Base-by-base conservation (phyloP, 2,888 invertebrate species). In the Drosophila ochracea region DNA sequence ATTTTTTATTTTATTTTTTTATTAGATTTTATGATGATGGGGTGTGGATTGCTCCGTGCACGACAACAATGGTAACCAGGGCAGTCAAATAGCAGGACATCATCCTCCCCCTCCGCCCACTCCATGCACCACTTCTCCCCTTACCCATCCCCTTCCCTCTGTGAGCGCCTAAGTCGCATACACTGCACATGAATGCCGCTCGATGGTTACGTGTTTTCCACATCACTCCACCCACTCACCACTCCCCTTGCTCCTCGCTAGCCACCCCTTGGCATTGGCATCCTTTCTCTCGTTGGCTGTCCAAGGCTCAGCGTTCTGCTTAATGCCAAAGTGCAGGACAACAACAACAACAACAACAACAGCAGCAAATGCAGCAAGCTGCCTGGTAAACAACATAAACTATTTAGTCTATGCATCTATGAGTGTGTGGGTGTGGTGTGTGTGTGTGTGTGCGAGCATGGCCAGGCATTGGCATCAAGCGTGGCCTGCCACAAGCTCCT, bases 371-470 rank as follows among this genome's bases (percentile, higher is more conserved):
- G 62, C 59, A 71, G 69, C 68, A 70, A 78, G 82, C 57, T 78
- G 79, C 37, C 69, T 79, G 80, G 90, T 83, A 90, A 85, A 85
- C 88, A 85, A 88, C 90, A 90, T 85, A 90, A 90, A 85, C 86
- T 90, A 85, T 90, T 84, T 88, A 88, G 78, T 85, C 75, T 85
- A 85, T 85, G 90, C 68, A 58, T 53, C 21, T 35, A 25, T 31
- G 53, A n/a, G 16, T 53, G 47, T 37, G 39, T 33, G 25, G 16
- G 49, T 49, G 47, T 66, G 39, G 19, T 39, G n/a, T 25, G 16
- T 59, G 33, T 43, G 63, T 33, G 55, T 73, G 25, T 25, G 63
- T 33, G 55, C 65, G 63, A 49, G 74, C 68, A 63, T 74, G 77
- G 64, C 72, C 55, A 62, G 50, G 37, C 72, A 47, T 43, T 77